Percentiles rank a stretch among this genome's conserved stretches.
Evolutionary conservation across 1,140 invertebrate genomes (phyloP).

Genomic region (Trichogramma pretiosum): DNA sequence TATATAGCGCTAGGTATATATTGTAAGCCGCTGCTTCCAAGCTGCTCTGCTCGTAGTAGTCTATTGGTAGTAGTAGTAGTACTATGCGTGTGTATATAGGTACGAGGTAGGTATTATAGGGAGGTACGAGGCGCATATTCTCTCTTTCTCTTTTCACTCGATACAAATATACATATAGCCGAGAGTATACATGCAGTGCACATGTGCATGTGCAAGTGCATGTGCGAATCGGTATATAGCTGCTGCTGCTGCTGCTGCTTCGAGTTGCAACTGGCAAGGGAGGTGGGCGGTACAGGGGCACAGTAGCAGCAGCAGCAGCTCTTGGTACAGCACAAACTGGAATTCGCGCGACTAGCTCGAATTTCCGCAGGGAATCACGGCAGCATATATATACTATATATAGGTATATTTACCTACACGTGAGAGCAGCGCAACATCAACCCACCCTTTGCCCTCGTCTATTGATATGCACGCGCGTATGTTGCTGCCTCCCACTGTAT

Average conservation of each 20-base stretch:
- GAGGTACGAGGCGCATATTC: too few relatives aligned
- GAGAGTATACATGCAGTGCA: too few relatives aligned
- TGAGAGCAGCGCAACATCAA: neutral
- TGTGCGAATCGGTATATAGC: conserved; percentile 1
- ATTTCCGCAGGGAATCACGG: conserved; percentile 11
- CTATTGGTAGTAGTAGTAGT: neutral
- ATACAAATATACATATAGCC: too few relatives aligned
- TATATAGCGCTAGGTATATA: too few relatives aligned
- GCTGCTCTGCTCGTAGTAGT: neutral
- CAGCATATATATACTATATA: too few relatives aligned
- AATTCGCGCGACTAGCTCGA: conserved; percentile 13
- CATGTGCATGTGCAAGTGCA: neutral
- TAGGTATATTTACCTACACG: neutral
- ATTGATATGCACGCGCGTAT: neutral
- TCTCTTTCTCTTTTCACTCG: neutral
- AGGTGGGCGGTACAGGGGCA: too few relatives aligned
- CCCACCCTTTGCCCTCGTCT: neutral
- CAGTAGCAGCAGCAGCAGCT: too few relatives aligned
- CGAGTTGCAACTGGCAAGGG: too few relatives aligned
- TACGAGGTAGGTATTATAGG: neutral
- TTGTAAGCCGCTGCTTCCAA: conserved; percentile 14
- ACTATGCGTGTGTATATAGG: neutral
- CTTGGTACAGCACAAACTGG: too few relatives aligned
- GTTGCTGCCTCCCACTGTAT: too few relatives aligned
- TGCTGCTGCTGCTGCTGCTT: too few relatives aligned